Evolutionary conservation across 1,140 invertebrate species (phyloP).

Genomic region (Leptonema lineaticorne): DNA sequence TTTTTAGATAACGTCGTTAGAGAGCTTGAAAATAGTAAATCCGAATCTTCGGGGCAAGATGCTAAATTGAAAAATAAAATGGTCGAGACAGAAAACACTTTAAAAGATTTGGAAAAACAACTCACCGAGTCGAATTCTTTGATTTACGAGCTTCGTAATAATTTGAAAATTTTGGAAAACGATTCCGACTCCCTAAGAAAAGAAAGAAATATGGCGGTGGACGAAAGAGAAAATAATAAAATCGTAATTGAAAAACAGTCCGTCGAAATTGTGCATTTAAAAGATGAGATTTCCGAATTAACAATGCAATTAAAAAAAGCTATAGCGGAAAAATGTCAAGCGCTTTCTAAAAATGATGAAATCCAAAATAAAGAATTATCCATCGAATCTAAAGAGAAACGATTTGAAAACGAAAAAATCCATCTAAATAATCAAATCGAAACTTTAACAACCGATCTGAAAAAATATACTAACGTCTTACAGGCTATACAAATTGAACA

Average conservation of each 20-base stretch:
- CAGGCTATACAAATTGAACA: constrained; percentile 74
- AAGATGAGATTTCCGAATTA: constrained; percentile 63
- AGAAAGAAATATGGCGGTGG: constrained; percentile 64
- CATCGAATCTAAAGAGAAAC: constrained; percentile 76
- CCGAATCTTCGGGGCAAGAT: background rate
- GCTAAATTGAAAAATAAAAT: background rate
- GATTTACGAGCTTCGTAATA: background rate
- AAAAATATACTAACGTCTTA: constrained; percentile 73
- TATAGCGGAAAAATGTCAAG: constrained; percentile 78
- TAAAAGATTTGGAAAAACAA: constrained; percentile 5
- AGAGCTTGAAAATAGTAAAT: background rate
- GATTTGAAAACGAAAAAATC: constrained; percentile 76
- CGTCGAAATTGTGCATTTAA: constrained; percentile 68
- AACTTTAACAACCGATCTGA: constrained; percentile 73
- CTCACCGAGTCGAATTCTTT: background rate
- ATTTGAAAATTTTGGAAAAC: constrained; percentile 53
- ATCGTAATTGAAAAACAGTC: constrained; percentile 68
- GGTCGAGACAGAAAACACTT: background rate
- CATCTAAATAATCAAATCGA: constrained; percentile 76
- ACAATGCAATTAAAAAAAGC: constrained; percentile 68
- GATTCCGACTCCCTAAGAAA: constrained; percentile 57
- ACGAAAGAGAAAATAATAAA: constrained; percentile 71
- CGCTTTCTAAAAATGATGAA: constrained; percentile 78
- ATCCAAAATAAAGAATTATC: constrained; percentile 74
- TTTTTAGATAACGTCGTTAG: constrained; percentile 5